Evolutionary conservation across 2,797 vertebrate genomes (phyloP).

Genomic region (Silurus aristotelis): DNA sequence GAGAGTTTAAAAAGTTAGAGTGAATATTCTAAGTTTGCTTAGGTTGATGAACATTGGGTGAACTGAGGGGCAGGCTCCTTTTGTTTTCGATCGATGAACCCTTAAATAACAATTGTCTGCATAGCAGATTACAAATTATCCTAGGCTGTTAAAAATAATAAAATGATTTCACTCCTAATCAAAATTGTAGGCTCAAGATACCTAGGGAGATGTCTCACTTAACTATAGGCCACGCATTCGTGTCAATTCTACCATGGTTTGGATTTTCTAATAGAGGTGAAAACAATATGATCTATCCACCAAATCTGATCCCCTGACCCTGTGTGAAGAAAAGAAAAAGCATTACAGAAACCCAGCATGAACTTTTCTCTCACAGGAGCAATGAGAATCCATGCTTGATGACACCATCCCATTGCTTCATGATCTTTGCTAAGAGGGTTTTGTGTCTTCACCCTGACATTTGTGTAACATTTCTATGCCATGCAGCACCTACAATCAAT

Average conservation of each 20-base stretch:
- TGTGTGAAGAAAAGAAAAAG: constrained; percentile 1
- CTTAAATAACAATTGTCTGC: constrained; percentile 18
- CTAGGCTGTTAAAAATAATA: constrained; percentile 7
- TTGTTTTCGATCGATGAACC: not conserved
- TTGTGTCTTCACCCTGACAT: constrained; percentile 30
- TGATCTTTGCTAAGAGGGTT: constrained; percentile 38
- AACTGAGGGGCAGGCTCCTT: not conserved
- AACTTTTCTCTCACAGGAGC: constrained; percentile 15
- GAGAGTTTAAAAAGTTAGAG: constrained; percentile 66
- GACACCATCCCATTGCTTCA: constrained; percentile 24
- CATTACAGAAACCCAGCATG: not conserved
- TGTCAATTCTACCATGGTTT: constrained; percentile 19
- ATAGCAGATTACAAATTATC: constrained; percentile 13
- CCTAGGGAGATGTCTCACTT: not conserved
- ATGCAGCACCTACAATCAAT: constrained; percentile 68
- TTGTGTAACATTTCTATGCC: constrained; percentile 56
- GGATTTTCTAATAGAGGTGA: not conserved
- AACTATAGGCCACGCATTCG: not conserved
- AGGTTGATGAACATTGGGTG: not conserved
- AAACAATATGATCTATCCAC: not conserved
- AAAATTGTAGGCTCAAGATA: not conserved
- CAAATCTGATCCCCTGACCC: not conserved
- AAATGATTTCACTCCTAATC: constrained; percentile 8
- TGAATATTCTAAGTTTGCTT: constrained; percentile 73
- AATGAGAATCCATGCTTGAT: constrained; percentile 50